These are phyloP conservation scores for Lophotriccus pileatus DNA, from an alignment of 2,797 vertebrate genomes.

Conservation along the genomic window DNA sequence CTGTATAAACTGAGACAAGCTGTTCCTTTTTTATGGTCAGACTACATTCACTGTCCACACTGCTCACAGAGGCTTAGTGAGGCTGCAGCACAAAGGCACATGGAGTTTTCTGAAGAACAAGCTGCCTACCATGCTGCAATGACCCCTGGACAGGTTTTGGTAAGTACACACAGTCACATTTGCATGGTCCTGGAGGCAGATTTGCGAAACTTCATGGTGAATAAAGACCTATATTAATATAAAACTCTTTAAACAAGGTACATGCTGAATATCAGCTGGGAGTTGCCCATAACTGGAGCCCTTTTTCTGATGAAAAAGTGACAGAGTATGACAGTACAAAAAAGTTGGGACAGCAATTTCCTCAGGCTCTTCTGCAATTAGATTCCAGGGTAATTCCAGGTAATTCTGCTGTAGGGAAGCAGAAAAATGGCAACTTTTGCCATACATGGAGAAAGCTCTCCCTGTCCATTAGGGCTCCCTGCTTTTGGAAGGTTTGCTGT, in stretches of 20 bases:
- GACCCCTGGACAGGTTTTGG: background rate
- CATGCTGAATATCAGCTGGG: background rate
- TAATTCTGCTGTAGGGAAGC: background rate
- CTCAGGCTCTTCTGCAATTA: background rate
- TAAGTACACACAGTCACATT: background rate
- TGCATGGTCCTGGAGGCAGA: background rate
- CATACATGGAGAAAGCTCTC: background rate
- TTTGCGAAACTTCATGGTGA: background rate
- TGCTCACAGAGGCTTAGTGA: slow-evolving; percentile 66
- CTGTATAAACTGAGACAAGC: background rate
- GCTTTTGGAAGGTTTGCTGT: background rate
- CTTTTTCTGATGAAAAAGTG: background rate
- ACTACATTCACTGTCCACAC: slow-evolving; percentile 58
- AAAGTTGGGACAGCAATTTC: background rate
- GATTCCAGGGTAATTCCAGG: background rate
- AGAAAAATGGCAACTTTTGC: background rate
- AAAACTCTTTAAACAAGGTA: background rate
- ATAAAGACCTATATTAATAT: background rate
- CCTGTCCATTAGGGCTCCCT: background rate
- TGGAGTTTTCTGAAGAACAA: slow-evolving; percentile 65
- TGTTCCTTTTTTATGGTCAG: slow-evolving; percentile 31
- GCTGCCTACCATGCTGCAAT: background rate
- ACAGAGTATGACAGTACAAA: background rate
- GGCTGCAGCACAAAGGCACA: slow-evolving; percentile 34
- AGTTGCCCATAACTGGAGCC: background rate